A percentile compares a stretch with the other conserved stretches of the same genome.
These are phyloP conservation scores for Phylloscopus collybita DNA, from an alignment of 2,797 vertebrate genomes.

Conservation along the genomic window DNA sequence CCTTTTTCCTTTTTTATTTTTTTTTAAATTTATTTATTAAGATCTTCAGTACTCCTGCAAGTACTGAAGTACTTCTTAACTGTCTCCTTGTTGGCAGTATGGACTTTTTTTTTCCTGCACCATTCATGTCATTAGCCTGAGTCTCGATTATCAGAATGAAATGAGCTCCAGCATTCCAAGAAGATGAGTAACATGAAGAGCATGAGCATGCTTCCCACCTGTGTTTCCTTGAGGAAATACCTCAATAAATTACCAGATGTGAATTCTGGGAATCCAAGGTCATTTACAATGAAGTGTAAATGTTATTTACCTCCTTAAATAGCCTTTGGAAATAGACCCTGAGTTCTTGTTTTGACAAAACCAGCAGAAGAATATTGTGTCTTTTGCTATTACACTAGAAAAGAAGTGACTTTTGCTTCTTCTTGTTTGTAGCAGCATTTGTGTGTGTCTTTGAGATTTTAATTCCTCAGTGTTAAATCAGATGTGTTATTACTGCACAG, in stretches of 20 bases:
- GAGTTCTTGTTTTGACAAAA: neutral
- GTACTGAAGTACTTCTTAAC: neutral
- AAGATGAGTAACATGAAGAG: neutral
- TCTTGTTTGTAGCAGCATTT: neutral
- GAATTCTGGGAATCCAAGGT: neutral
- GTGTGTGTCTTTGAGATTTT: slow-evolving; percentile 4
- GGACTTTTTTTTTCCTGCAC: neutral
- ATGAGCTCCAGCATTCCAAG: neutral
- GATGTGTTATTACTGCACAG: slow-evolving; percentile 2
- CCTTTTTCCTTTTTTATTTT: neutral
- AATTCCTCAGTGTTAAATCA: slow-evolving; percentile 9
- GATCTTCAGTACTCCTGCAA: neutral
- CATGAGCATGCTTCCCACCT: neutral
- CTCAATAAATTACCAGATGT: neutral
- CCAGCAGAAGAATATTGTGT: neutral
- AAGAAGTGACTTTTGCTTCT: neutral
- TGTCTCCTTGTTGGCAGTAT: neutral
- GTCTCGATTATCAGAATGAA: neutral
- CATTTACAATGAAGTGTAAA: neutral
- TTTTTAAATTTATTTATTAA: neutral
- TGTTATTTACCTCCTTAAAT: neutral
- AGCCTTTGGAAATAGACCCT: neutral
- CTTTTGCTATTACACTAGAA: neutral
- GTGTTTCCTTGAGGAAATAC: neutral
- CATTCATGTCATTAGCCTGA: neutral